These are phyloP conservation scores for Spialia ferax DNA, from an alignment of 2,888 invertebrate genomes.

Conservation along the genomic window DNA sequence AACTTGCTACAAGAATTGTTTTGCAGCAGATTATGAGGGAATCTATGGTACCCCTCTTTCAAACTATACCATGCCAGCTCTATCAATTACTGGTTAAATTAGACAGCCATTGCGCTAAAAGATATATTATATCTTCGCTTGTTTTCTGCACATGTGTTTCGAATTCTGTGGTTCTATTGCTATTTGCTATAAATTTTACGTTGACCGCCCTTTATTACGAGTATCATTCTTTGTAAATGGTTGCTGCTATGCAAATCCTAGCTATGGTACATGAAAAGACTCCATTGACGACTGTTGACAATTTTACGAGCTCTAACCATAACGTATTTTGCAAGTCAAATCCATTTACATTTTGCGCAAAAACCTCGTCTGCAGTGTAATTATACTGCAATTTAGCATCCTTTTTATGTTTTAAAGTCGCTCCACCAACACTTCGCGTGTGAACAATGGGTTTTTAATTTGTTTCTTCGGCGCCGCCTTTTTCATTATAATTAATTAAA, in stretches of 20 bases:
- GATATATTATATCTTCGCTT: too few relatives aligned
- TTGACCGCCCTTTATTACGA: background rate
- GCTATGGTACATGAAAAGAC: background rate
- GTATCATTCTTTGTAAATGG: too few relatives aligned
- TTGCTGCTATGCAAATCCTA: background rate
- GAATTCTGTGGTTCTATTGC: background rate
- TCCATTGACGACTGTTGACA: background rate
- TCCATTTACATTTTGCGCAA: constrained; percentile 31
- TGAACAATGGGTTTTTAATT: constrained; percentile 32
- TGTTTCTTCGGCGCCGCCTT: constrained; percentile 1
- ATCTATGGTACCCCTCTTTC: too few relatives aligned
- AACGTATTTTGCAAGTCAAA: constrained; percentile 34
- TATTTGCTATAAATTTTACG: background rate
- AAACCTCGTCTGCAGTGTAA: constrained; percentile 29
- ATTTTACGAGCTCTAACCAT: background rate
- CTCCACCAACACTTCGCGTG: constrained; percentile 8
- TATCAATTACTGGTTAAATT: too few relatives aligned
- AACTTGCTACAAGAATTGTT: too few relatives aligned
- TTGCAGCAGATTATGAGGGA: too few relatives aligned
- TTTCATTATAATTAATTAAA: constrained; percentile 29
- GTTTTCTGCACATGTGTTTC: too few relatives aligned
- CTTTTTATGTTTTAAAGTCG: constrained; percentile 21
- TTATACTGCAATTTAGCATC: constrained; percentile 31
- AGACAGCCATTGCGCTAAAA: too few relatives aligned
- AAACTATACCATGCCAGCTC: too few relatives aligned